A percentile compares a stretch with the other conserved stretches of the same genome.
Evolutionary conservation across 2,113 vertebrate genomes (phyloP).

Genomic region (Colius striatus): DNA sequence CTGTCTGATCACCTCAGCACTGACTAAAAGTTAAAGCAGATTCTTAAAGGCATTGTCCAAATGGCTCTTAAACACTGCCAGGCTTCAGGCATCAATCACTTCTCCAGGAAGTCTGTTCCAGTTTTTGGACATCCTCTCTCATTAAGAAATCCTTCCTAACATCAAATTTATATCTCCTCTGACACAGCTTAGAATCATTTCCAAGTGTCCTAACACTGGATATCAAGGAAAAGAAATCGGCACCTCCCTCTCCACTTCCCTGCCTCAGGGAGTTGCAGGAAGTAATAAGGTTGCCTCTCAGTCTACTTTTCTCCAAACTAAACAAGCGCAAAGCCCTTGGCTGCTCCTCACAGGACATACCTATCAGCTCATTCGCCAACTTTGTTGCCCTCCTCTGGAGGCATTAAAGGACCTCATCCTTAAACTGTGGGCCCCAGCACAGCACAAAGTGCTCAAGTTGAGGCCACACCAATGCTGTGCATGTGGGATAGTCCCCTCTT

Average conservation of each 20-base stretch:
- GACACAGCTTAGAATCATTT: neutral
- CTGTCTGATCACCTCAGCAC: neutral
- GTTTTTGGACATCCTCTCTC: neutral
- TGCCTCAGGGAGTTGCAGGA: neutral
- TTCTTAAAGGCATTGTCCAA: neutral
- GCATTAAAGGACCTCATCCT: neutral
- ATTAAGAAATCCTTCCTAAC: neutral
- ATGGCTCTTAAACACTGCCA: neutral
- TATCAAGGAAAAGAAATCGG: neutral
- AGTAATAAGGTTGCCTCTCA: neutral
- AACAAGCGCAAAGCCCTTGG: neutral
- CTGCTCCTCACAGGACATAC: accelerated
- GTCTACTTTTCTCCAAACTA: neutral
- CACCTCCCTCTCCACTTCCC: neutral
- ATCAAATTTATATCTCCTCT: neutral
- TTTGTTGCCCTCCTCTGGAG: neutral
- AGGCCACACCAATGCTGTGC: accelerated
- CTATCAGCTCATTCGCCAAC: neutral
- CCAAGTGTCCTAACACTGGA: accelerated
- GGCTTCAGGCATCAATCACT: accelerated
- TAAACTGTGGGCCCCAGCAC: neutral
- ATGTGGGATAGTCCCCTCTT: neutral
- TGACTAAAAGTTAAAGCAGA: neutral
- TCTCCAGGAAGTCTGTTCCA: neutral
- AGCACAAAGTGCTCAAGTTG: neutral